Percentiles rank a stretch among this genome's conserved stretches.
Evolutionary conservation across 1,140 invertebrate genomes (phyloP).

Genomic region (Penaeus indicus): DNA sequence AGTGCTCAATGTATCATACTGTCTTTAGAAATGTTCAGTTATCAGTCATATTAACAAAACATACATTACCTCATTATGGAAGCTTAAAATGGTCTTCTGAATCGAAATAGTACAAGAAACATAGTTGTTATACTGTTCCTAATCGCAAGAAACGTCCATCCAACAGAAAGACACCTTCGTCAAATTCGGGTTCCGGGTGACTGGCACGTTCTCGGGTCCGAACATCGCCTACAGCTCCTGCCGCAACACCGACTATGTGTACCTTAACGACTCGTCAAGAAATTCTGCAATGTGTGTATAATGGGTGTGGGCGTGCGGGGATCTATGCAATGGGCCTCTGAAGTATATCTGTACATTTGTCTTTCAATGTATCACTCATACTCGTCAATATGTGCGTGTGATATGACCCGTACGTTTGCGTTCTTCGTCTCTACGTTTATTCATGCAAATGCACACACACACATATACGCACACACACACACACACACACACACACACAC

Average conservation of each 20-base stretch:
- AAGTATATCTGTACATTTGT: neutral
- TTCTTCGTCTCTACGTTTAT: too few species aligned
- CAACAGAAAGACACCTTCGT: slow-evolving; percentile 13
- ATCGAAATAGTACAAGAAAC: too few species aligned
- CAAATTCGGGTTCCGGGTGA: slow-evolving; percentile 17
- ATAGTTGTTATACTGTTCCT: neutral
- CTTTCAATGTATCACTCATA: too few species aligned
- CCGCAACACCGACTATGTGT: slow-evolving; percentile 19
- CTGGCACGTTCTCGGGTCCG: neutral
- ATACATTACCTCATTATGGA: too few species aligned
- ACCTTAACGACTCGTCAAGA: slow-evolving; percentile 5
- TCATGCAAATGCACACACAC: too few species aligned
- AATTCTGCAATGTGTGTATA: slow-evolving; percentile 4
- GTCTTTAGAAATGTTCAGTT: too few species aligned
- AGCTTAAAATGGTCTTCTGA: neutral
- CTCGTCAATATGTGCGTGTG: too few species aligned
- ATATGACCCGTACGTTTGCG: too few species aligned
- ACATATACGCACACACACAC: too few species aligned
- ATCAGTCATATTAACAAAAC: too few species aligned
- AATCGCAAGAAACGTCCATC: neutral
- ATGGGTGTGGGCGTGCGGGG: neutral
- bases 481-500: too few species aligned
- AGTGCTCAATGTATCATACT: too few species aligned
- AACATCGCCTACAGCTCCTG: neutral
- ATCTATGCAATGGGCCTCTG: neutral